These are phyloP conservation scores for Myioborus melanocephalus DNA, from an alignment of 2,797 vertebrate species.

Conservation along the genomic window DNA sequence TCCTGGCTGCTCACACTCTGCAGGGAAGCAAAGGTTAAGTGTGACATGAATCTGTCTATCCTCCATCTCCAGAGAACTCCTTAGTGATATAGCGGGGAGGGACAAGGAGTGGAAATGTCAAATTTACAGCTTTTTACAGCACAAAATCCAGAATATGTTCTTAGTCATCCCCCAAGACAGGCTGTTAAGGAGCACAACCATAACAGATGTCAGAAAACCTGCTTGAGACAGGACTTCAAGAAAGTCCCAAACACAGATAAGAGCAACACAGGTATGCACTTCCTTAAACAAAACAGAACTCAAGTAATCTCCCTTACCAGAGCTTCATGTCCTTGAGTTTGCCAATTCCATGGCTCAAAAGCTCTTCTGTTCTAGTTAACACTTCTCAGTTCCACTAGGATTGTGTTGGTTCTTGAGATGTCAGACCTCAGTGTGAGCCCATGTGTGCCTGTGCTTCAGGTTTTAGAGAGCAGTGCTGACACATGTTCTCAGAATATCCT, in stretches of 20 bases:
- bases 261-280: neutral
- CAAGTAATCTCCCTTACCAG: neutral
- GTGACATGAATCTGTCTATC: neutral
- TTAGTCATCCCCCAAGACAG: neutral
- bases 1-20: neutral
- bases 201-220: neutral
- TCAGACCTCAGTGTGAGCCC: neutral
- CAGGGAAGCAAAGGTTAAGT: neutral
- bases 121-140: neutral
- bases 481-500: neutral
- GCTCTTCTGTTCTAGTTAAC: neutral
- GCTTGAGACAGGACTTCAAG: accelerated
- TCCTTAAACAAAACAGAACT: neutral
- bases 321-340: neutral
- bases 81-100: neutral
- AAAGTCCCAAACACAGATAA: neutral
- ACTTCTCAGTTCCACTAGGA: neutral
- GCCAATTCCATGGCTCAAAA: neutral
- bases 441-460: neutral
- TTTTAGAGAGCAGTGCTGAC: neutral
- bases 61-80: neutral
- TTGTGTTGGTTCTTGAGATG: neutral
- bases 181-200: neutral
- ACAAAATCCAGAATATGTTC: neutral
- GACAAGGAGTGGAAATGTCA: neutral